Base-by-base conservation (phyloP, 2,888 invertebrate species). In the Spodoptera littoralis region DNA sequence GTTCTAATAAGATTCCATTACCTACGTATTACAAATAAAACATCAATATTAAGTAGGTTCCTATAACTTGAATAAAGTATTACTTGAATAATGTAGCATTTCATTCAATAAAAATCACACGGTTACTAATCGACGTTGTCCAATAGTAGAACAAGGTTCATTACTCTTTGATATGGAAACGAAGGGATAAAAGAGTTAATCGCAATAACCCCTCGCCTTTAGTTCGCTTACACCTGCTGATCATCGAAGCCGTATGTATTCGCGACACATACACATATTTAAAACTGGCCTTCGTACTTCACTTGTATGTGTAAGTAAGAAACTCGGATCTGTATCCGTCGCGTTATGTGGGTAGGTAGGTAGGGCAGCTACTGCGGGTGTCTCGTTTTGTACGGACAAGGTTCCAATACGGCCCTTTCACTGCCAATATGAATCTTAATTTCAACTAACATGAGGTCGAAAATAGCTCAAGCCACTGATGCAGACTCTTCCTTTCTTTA, bases 81-180 rank as follows among this genome's bases (percentile, higher is more conserved):
- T 56, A 43, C 50, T 36, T 36, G 8, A 36, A 36, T 36, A 65
- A 49, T 47, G 12, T 11, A 4, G 41, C 49, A 50, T 65, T 43
- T 24, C 12, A 55, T 51, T 47, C 58, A 57, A 60, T 54, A 55
- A 88, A 90, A 82, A 91, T 93, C 91, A 91, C 92, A 93, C 91
- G 89, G 90, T 91, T 85, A 85, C 89, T 89, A 90, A 92, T 91
- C 89, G 89, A 87, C 88, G 88, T 83, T 83, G 86, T 88, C 89
- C 89, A 91, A 89, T 90, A 92, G 89, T 87, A 88, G 87, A 92
- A 92, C 91, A 92, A 93, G 93, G 93, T 94, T 94, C 93, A 93
- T 93, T 94, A 94, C 92, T 94, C 93, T 93, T 94, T 93, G 90
- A 92, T 92, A 93, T 93, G 92, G 92, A 93, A 93, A 93, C 93